These are phyloP conservation scores for Rhingia campestris DNA, from an alignment of 2,888 invertebrate genomes.

Conservation along the genomic window DNA sequence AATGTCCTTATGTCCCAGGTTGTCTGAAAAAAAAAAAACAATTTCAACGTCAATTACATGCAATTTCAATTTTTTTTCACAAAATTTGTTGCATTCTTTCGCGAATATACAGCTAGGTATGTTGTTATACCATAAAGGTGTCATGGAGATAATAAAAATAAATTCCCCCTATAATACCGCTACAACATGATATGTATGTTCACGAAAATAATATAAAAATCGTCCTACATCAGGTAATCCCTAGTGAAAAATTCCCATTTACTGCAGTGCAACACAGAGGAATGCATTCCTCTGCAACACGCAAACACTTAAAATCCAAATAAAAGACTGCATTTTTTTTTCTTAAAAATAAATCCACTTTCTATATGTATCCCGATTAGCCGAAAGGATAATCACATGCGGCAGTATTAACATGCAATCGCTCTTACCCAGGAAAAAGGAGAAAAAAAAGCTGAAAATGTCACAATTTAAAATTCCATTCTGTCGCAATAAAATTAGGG, in stretches of 20 bases:
- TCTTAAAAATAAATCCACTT: slow-evolving; percentile 13
- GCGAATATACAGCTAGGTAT: not conserved
- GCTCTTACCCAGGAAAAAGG: slow-evolving; percentile 25
- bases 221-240: slow-evolving; percentile 23
- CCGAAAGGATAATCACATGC: slow-evolving; percentile 63
- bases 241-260: slow-evolving; percentile 18
- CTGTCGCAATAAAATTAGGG: slow-evolving; percentile 69
- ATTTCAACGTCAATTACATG: slow-evolving; percentile 25
- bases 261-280: slow-evolving; percentile 52
- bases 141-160: slow-evolving; percentile 64
- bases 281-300: slow-evolving; percentile 69
- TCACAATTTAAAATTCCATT: slow-evolving; percentile 57
- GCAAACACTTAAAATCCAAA: slow-evolving; percentile 51
- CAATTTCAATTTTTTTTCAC: slow-evolving; percentile 4
- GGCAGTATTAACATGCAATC: slow-evolving; percentile 63
- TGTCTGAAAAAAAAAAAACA: not conserved
- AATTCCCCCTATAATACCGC: slow-evolving; percentile 54
- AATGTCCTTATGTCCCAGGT: too few species aligned
- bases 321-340: slow-evolving; percentile 23
- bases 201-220: slow-evolving; percentile 10
- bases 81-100: slow-evolving; percentile 33
- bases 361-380: slow-evolving; percentile 39
- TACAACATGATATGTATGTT: slow-evolving; percentile 42
- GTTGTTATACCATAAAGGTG: slow-evolving; percentile 19
- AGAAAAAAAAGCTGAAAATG: slow-evolving; percentile 37